Evolutionary conservation across 2,113 vertebrate genomes (phyloP).

Genomic region (Talpa occidentalis): DNA sequence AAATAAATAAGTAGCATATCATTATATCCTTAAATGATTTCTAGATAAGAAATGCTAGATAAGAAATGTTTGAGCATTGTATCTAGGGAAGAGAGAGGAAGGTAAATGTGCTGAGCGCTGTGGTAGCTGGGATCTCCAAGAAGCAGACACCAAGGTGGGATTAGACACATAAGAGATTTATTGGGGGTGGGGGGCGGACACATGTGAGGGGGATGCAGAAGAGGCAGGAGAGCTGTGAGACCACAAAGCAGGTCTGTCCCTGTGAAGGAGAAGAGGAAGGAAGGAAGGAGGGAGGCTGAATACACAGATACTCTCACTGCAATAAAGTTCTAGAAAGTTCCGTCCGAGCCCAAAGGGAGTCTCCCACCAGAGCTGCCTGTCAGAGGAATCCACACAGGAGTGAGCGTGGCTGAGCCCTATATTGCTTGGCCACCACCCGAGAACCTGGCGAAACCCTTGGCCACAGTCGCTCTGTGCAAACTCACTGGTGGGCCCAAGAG

Average conservation of each 20-base stretch:
- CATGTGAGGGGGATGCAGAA: too few species aligned
- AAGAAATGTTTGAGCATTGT: background rate
- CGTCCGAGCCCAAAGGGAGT: background rate
- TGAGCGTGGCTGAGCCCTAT: background rate
- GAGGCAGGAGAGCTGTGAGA: background rate
- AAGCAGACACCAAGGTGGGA: too few species aligned
- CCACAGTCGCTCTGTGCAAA: background rate
- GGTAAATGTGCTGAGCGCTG: too few species aligned
- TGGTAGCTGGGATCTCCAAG: background rate
- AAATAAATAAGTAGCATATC: background rate
- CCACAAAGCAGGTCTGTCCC: background rate
- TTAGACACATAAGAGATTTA: background rate
- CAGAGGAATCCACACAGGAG: background rate
- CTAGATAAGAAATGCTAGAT: background rate
- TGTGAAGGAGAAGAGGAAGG: background rate
- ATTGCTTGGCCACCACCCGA: background rate
- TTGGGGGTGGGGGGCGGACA: accelerated
- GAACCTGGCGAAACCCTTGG: too few species aligned
- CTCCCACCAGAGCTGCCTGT: background rate
- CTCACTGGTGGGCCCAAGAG: background rate
- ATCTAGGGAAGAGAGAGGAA: background rate
- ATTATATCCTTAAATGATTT: background rate
- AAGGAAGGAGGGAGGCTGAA: too few species aligned
- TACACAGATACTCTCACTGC: background rate
- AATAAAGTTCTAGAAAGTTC: background rate